A percentile compares a stretch with the other conserved stretches of the same genome.
Evolutionary conservation across 2,113 vertebrate genomes (phyloP).

Genomic region (Irena cyanogastra): DNA sequence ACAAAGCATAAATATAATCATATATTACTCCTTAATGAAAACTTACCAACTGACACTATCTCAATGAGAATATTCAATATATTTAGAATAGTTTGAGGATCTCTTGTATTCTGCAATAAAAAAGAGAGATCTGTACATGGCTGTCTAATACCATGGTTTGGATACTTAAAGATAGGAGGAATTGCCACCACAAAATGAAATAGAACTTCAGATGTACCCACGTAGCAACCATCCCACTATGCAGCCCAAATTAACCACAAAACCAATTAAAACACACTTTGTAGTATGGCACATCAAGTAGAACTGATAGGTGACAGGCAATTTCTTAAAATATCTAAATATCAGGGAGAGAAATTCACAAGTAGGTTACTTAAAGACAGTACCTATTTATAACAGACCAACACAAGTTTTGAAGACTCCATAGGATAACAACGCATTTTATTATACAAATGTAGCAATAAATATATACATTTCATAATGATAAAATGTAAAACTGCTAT

Average conservation of each 20-base stretch:
- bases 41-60: conserved; percentile 88
- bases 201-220: background rate
- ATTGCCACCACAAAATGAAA: background rate
- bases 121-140: background rate
- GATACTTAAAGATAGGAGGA: background rate
- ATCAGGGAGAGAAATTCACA: background rate
- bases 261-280: background rate
- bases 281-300: background rate
- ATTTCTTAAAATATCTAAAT: background rate
- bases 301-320: background rate
- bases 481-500: background rate
- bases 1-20: background rate
- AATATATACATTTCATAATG: background rate
- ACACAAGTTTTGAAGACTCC: background rate
- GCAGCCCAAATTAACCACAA: background rate
- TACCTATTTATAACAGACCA: background rate
- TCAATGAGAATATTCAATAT: conserved; percentile 90
- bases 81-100: conserved; percentile 88
- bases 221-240: background rate
- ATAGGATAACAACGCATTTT: background rate
- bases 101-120: conserved; percentile 85
- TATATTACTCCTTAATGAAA: background rate
- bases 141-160: background rate
- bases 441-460: background rate
- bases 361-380: background rate